Conservation (phyloP, 2,797 vertebrate genomes). For the Staurois parvus region DNA sequence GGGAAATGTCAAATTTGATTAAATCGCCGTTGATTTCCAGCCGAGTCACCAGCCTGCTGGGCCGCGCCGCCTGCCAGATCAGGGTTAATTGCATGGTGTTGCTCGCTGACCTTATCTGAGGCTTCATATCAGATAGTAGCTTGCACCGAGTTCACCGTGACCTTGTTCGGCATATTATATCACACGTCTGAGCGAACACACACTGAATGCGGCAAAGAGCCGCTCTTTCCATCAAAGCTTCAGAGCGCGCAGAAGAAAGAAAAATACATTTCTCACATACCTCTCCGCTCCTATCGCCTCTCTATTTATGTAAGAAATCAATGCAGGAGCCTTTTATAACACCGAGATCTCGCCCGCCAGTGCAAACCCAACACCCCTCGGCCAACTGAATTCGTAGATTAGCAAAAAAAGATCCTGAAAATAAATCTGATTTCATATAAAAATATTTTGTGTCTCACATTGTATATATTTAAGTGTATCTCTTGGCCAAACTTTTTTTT, state of each 20-base stretch:
- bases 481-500: no score
- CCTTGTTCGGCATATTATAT: conserved; percentile 11
- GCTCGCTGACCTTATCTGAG: conserved; percentile 1
- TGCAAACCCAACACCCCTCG: no score
- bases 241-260: background rate
- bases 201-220: background rate
- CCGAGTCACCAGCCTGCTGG: background rate
- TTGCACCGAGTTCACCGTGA: background rate
- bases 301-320: background rate
- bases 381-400: no score
- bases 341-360: no score
- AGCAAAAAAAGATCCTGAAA: no score
- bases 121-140: conserved; percentile 15
- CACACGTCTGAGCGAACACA: conserved; percentile 19
- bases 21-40: background rate
- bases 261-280: background rate
- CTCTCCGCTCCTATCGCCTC: background rate
- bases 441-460: no score
- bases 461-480: no score
- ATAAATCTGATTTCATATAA: no score
- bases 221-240: background rate
- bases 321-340: background rate
- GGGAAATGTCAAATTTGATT: background rate
- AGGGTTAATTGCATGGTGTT: conserved; percentile 13
- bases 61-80: background rate